phyloP scores from a whole-genome alignment of 2,113 vertebrate genomes.

The Lonchura striata region DNA sequence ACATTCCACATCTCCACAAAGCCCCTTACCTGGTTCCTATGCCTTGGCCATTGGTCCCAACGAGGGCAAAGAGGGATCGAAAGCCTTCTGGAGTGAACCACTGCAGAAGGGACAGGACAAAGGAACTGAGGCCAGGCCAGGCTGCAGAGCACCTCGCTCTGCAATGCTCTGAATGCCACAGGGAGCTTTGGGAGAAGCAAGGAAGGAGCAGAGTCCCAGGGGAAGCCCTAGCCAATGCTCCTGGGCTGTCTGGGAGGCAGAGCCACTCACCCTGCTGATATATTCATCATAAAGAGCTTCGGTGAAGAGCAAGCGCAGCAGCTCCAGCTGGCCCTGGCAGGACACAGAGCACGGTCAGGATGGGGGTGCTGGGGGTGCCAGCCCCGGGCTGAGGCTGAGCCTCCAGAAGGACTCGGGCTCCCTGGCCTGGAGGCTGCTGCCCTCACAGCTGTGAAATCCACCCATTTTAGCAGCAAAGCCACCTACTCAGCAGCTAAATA shows the following conservation, averaged over 20 bases:
- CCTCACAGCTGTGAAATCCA: not conserved
- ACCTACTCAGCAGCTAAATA: not conserved
- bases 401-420: not conserved
- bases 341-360: not conserved
- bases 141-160: not conserved
- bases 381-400: not conserved
- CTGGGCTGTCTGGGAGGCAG: rapidly evolving
- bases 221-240: not conserved
- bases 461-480: not conserved
- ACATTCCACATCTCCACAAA: not conserved
- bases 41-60: conserved; percentile 97
- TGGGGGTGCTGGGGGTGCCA: not conserved
- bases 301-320: conserved; percentile 84
- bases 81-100: conserved; percentile 97
- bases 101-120: conserved; percentile 70
- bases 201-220: not conserved
- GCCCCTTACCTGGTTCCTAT: conserved; percentile 90
- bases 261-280: conserved; percentile 84
- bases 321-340: conserved; percentile 86
- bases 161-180: not conserved
- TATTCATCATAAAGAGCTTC: conserved; percentile 87
- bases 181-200: not conserved
- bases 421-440: not conserved
- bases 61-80: conserved; percentile 91
- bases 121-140: not conserved